phyloP scores from a whole-genome alignment of 1,140 invertebrate species.

The Cheumatopsyche charites region DNA sequence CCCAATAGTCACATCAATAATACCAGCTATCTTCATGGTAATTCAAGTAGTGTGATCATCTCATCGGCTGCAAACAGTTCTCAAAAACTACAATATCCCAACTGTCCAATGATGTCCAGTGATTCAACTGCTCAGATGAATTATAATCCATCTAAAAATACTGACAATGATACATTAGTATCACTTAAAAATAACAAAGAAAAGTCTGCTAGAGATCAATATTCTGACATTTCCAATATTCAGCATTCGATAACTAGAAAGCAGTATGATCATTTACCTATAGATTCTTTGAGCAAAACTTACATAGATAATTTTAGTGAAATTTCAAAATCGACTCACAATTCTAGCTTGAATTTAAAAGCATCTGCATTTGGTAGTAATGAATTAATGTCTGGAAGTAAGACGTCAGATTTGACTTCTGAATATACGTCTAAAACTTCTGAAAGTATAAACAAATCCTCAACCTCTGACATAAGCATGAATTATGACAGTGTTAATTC shows the following conservation, averaged over 20 bases:
- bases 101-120: not conserved
- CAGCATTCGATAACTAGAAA: constrained; percentile 25
- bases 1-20: constrained; percentile 12
- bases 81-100: constrained; percentile 27
- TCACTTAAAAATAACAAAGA: constrained; percentile 28
- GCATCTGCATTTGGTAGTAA: not conserved
- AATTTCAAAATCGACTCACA: constrained; percentile 8
- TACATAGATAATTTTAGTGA: not conserved
- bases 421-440: constrained; percentile 47
- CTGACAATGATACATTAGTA: not conserved
- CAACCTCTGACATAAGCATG: constrained; percentile 58
- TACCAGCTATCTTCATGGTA: constrained; percentile 27
- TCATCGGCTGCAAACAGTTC: constrained; percentile 13
- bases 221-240: constrained; percentile 13
- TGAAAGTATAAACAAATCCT: constrained; percentile 28
- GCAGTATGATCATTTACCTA: constrained; percentile 21
- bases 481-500: constrained; percentile 52
- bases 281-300: not conserved
- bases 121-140: not conserved
- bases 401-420: not conserved
- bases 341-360: constrained; percentile 1
- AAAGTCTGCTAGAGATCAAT: constrained; percentile 13
- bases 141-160: constrained; percentile 3
- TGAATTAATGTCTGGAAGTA: not conserved
- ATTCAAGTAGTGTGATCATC: constrained; percentile 38